Percentiles rank a stretch among this genome's conserved stretches.
Conservation (phyloP, 2,113 vertebrate species). For the Corythaixoides concolor region DNA sequence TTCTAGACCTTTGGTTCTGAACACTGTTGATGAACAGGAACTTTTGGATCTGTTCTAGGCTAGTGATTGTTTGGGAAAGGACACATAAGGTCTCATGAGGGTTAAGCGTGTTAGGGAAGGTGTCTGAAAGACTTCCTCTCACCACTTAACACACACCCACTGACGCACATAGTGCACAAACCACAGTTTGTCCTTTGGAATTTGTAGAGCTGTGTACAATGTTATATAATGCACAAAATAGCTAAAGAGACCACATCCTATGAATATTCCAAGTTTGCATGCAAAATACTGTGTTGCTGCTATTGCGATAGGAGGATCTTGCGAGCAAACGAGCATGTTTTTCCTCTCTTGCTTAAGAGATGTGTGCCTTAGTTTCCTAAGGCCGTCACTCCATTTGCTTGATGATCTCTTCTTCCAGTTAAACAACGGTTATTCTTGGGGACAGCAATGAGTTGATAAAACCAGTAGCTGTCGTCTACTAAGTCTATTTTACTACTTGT, state of each 20-base stretch:
- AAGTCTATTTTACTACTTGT: neutral
- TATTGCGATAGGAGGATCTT: neutral
- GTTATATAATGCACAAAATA: neutral
- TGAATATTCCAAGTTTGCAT: neutral
- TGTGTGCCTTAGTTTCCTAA: neutral
- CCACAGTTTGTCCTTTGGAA: neutral
- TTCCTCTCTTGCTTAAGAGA: neutral
- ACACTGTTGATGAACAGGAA: neutral
- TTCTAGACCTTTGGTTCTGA: neutral
- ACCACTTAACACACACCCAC: neutral
- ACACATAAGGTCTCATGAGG: accelerated
- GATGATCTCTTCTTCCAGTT: neutral
- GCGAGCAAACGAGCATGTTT: neutral
- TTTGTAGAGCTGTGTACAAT: neutral
- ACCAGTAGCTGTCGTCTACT: neutral
- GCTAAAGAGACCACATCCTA: neutral
- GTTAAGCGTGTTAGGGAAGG: neutral
- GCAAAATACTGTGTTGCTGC: neutral
- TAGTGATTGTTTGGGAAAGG: neutral
- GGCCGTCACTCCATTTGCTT: neutral
- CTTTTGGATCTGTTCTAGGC: neutral
- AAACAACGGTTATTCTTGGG: neutral
- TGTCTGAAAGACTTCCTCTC: neutral
- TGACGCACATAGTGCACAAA: neutral
- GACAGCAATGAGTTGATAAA: neutral